Percentiles rank a stretch among this genome's conserved stretches.
Conservation (phyloP, 2,888 invertebrate species). For the Amphipyra tragopoginis region DNA sequence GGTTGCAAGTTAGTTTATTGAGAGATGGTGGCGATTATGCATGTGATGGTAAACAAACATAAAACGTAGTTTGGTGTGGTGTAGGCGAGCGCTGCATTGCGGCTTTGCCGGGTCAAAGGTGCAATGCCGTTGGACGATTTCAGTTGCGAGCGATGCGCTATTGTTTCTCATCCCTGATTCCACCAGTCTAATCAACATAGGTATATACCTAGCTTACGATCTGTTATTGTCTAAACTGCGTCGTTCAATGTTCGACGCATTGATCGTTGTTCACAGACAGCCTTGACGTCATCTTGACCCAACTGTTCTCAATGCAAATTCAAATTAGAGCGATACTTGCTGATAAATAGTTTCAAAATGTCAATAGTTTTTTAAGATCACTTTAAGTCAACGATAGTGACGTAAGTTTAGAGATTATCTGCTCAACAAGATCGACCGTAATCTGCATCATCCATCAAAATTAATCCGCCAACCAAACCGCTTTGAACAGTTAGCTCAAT, state of each 20-base stretch:
- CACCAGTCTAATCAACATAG: constrained; percentile 38
- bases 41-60: constrained; percentile 75
- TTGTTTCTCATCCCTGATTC: constrained; percentile 50
- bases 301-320: constrained; percentile 66
- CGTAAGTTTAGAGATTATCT: constrained; percentile 48
- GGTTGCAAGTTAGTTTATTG: constrained; percentile 61
- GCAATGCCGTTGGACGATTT: constrained; percentile 77
- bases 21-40: constrained; percentile 68
- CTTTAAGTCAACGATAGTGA: constrained; percentile 32
- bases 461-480: constrained; percentile 54
- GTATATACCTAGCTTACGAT: constrained; percentile 4
- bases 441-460: constrained; percentile 61
- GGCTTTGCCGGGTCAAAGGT: constrained; percentile 78
- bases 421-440: constrained; percentile 41
- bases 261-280: constrained; percentile 62
- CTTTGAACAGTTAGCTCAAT: constrained; percentile 44
- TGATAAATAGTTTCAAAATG: constrained; percentile 60
- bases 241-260: constrained; percentile 52
- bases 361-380: constrained; percentile 48
- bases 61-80: constrained; percentile 75
- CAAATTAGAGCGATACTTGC: constrained; percentile 61
- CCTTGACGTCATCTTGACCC: constrained; percentile 70
- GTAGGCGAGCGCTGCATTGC: constrained; percentile 82
- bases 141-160: constrained; percentile 66
- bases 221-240: constrained; percentile 52